Evolutionary conservation across 2,888 invertebrate genomes (phyloP).

Genomic region (Leptopilina myrica): DNA sequence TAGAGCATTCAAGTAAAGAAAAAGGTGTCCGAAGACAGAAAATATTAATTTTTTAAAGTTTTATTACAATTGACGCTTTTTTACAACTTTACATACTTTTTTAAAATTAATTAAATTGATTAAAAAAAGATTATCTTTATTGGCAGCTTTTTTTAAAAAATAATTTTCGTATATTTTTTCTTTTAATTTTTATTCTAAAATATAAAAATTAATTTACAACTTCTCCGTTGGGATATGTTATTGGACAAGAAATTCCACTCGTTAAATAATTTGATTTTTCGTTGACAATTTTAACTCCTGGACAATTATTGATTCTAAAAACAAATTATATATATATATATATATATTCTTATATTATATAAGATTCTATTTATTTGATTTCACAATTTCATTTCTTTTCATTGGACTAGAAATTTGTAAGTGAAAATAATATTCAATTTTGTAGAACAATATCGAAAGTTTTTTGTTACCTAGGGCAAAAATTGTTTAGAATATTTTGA

Average conservation of each 20-base stretch:
- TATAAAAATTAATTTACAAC: not conserved
- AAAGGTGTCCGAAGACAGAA: not conserved
- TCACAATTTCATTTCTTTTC: too few relatives aligned
- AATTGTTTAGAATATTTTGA: conserved; percentile 57
- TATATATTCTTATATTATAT: too few relatives aligned
- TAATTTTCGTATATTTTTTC: not conserved
- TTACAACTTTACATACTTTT: too few relatives aligned
- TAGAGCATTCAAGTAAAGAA: conserved; percentile 58
- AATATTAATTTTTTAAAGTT: not conserved
- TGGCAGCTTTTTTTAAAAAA: not conserved
- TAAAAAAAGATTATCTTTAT: not conserved
- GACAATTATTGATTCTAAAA: conserved; percentile 57
- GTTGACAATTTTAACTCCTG: conserved; percentile 58
- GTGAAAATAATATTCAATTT: too few relatives aligned
- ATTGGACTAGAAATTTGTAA: too few relatives aligned
- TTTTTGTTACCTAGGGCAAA: conserved; percentile 63
- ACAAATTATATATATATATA: not conserved
- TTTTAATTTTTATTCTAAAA: not conserved
- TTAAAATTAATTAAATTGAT: too few relatives aligned
- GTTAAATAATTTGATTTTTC: conserved; percentile 44
- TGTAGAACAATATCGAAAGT: not conserved
- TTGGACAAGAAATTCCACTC: conserved; percentile 48
- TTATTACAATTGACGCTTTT: too few relatives aligned
- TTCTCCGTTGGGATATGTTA: not conserved
- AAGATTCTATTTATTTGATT: too few relatives aligned